Evolutionary conservation across 2,888 invertebrate genomes (phyloP).

Genomic region (Epinotia bilunana): DNA sequence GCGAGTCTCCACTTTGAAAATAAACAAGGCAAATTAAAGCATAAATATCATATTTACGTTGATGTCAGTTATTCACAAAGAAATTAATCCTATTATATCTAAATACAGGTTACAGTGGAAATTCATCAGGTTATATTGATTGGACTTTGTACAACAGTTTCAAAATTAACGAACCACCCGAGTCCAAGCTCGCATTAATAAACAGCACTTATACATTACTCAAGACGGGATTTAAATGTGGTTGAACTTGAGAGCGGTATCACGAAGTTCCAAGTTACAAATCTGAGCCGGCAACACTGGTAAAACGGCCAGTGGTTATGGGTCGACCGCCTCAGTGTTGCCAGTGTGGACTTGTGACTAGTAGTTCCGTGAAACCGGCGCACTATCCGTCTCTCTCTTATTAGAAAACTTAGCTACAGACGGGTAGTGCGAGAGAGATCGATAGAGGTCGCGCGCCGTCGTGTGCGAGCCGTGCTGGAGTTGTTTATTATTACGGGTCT

Average conservation of each 20-base stretch:
- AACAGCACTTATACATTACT: not conserved
- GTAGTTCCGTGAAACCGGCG: too few relatives aligned
- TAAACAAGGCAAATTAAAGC: not conserved
- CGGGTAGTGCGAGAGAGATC: too few relatives aligned
- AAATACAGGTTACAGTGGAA: conserved; percentile 11
- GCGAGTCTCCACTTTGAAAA: conserved; percentile 1
- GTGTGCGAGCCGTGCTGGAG: not conserved
- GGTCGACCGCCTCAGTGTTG: too few relatives aligned
- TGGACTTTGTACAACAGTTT: conserved; percentile 6
- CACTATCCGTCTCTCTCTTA: too few relatives aligned
- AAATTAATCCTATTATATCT: conserved; percentile 19
- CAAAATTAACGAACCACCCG: conserved; percentile 5
- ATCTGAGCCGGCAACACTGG: too few relatives aligned
- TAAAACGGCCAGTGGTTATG: too few relatives aligned
- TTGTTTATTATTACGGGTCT: not conserved
- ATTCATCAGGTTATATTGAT: conserved; percentile 2
- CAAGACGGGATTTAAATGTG: not conserved
- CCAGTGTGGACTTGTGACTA: too few relatives aligned
- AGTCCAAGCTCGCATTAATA: conserved; percentile 9
- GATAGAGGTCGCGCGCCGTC: too few relatives aligned
- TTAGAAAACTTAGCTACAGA: too few relatives aligned
- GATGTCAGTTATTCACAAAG: conserved; percentile 1
- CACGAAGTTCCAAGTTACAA: too few relatives aligned
- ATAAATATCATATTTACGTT: not conserved
- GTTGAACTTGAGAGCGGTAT: not conserved